A percentile compares a stretch with the other conserved stretches of the same genome.
These are phyloP conservation scores for Euphysa ruthae DNA, from an alignment of 30 jellyfish, hydroid and myxozoan genomes.

Conservation along the genomic window DNA sequence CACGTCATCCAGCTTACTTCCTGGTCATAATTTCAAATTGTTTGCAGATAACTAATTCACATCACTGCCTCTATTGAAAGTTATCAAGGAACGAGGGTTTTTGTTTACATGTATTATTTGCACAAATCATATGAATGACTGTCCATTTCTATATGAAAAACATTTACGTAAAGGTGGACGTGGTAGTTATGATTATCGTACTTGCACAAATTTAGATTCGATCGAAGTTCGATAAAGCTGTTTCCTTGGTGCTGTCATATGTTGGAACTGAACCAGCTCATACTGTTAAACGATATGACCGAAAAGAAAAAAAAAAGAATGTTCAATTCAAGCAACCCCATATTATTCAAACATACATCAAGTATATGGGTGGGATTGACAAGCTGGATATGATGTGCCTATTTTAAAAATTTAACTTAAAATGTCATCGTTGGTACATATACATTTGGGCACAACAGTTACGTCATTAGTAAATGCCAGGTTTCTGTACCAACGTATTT, in stretches of 20 bases:
- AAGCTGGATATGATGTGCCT: conserved; percentile 22
- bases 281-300: conserved; percentile 13
- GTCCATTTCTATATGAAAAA: conserved; percentile 17
- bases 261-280: conserved; percentile 15
- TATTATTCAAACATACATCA: neutral
- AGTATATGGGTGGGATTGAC: conserved; percentile 22
- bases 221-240: conserved; percentile 16
- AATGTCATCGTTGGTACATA: conserved; percentile 6
- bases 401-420: neutral
- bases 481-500: neutral
- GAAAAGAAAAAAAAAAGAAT: neutral
- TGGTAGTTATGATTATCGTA: conserved; percentile 16
- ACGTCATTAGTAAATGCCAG: conserved; percentile 12
- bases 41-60: conserved; percentile 26
- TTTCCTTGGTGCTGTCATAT: neutral
- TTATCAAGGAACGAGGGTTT: neutral
- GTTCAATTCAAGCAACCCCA: neutral
- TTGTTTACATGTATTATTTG: conserved; percentile 17
- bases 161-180: conserved; percentile 9
- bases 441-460: conserved; percentile 6
- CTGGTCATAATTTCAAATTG: conserved; percentile 10
- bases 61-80: conserved; percentile 6
- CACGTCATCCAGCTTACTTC: conserved; percentile 7
- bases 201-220: neutral
- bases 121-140: neutral